Evolutionary conservation across 2,888 invertebrate species (phyloP).

Genomic region (Ceramica pisi): DNA sequence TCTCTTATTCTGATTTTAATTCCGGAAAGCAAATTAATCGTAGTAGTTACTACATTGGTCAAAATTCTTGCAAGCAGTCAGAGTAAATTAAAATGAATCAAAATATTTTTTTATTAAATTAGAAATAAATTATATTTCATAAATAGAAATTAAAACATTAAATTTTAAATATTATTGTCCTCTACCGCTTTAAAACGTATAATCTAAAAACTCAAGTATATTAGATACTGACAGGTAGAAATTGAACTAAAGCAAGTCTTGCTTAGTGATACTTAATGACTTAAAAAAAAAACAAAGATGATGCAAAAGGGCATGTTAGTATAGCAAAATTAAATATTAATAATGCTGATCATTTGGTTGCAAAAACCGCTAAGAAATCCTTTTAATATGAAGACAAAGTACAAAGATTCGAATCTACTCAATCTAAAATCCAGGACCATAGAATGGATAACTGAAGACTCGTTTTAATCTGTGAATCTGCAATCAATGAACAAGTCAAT

Average conservation of each 20-base stretch:
- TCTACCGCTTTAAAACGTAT: too few species aligned
- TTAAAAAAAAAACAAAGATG: background rate
- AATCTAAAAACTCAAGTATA: background rate
- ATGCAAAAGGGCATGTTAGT: background rate
- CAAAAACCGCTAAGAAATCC: background rate
- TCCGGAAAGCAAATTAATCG: too few species aligned
- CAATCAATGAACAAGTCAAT: slow-evolving; percentile 9
- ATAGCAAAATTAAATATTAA: background rate
- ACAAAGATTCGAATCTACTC: background rate
- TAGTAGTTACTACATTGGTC: too few species aligned
- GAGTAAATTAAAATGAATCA: too few species aligned
- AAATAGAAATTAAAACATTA: too few species aligned
- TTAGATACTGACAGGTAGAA: background rate
- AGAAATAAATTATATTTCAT: too few species aligned
- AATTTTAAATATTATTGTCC: too few species aligned
- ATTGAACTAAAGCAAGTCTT: background rate
- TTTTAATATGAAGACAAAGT: background rate
- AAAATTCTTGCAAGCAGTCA: too few species aligned
- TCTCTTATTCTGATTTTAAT: too few species aligned
- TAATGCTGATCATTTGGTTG: background rate
- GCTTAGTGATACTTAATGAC: background rate
- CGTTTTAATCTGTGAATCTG: slow-evolving; percentile 27
- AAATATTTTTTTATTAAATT: too few species aligned
- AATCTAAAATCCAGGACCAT: background rate
- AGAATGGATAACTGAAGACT: background rate